Percentiles rank a stretch among this genome's conserved stretches.
phyloP scores from a whole-genome alignment of 2,797 vertebrate species.

The Danio choprae region DNA sequence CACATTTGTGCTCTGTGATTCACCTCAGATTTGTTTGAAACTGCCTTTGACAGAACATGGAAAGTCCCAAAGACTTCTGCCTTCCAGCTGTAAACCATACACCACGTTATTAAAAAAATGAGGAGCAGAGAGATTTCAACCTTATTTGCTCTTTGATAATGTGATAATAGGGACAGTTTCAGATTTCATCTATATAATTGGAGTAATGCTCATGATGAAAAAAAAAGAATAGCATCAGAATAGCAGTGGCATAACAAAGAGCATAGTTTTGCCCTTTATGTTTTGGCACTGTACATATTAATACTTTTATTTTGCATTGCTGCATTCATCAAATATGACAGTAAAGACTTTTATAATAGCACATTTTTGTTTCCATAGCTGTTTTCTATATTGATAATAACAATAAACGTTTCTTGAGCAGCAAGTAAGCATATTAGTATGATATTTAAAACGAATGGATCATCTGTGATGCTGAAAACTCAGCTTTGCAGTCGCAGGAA shows the following conservation, averaged over 20 bases:
- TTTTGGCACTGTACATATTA: neutral
- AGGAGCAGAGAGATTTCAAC: slow-evolving; percentile 1
- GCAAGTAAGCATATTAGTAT: neutral
- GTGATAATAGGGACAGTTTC: neutral
- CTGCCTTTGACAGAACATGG: slow-evolving; percentile 34
- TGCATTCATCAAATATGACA: neutral
- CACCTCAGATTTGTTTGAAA: slow-evolving; percentile 15
- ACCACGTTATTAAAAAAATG: slow-evolving; percentile 17
- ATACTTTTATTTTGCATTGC: neutral
- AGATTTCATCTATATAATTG: neutral
- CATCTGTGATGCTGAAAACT: neutral
- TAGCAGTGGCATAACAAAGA: neutral
- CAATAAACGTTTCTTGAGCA: neutral
- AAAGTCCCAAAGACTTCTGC: slow-evolving; percentile 44
- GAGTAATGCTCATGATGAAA: neutral
- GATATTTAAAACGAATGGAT: neutral
- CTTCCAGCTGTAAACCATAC: slow-evolving; percentile 31
- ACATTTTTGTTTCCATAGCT: too few relatives aligned
- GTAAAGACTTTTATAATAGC: neutral
- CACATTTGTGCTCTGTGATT: neutral
- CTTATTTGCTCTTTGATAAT: slow-evolving; percentile 21
- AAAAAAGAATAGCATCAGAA: neutral
- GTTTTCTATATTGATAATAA: neutral
- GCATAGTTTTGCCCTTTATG: too few relatives aligned
- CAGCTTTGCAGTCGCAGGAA: neutral